Conservation (phyloP, 2,797 vertebrate genomes). For the Tinamus major region DNA sequence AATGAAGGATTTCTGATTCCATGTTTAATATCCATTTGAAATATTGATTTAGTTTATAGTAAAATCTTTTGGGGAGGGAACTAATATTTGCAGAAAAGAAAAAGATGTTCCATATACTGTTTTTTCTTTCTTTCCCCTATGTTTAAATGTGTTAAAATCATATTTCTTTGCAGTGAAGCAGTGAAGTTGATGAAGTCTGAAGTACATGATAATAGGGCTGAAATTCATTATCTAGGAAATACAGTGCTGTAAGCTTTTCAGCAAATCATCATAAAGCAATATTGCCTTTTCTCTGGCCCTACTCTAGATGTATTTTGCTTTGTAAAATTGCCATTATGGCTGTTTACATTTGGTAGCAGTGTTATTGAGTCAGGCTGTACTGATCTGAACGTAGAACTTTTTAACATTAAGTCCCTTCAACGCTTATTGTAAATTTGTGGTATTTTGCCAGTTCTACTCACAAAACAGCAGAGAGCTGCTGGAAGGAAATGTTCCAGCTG, state of each 20-base stretch:
- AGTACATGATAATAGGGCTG: constrained; percentile 73
- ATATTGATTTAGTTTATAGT: constrained; percentile 59
- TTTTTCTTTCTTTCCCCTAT: constrained; percentile 62
- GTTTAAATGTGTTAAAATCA: constrained; percentile 76
- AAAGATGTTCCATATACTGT: constrained; percentile 74
- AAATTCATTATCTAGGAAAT: constrained; percentile 82
- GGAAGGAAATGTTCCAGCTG: constrained; percentile 55
- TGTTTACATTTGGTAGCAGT: constrained; percentile 16
- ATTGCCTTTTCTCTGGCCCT: constrained; percentile 72
- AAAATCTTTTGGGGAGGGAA: constrained; percentile 37
- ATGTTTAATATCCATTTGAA: constrained; percentile 12
- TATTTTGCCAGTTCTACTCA: not conserved
- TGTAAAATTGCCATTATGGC: constrained; percentile 64
- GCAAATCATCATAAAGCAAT: constrained; percentile 72
- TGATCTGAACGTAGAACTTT: constrained; percentile 53
- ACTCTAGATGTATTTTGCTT: constrained; percentile 69
- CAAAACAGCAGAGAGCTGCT: constrained; percentile 7
- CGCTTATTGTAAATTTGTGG: constrained; percentile 46
- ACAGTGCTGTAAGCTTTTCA: constrained; percentile 76
- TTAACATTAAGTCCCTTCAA: constrained; percentile 37
- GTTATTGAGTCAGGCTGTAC: constrained; percentile 36
- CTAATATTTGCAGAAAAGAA: constrained; percentile 78
- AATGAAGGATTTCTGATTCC: constrained; percentile 37
- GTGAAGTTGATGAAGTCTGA: constrained; percentile 76
- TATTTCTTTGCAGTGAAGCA: constrained; percentile 68